A percentile compares a stretch with the other conserved stretches of the same genome.
Evolutionary conservation across 2,888 invertebrate genomes (phyloP).

Genomic region (Drosophila merina): DNA sequence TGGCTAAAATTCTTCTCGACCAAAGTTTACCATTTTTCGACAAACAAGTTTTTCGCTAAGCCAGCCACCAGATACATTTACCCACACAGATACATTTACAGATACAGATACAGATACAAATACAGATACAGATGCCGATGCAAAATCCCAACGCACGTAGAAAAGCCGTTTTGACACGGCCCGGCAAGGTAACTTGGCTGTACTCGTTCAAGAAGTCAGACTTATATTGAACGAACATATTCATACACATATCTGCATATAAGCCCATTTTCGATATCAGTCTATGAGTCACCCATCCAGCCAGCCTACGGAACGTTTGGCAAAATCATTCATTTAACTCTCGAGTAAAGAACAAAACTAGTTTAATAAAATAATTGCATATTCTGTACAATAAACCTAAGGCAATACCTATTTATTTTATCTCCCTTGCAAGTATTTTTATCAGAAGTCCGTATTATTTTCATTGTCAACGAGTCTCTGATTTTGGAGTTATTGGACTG

Average conservation of each 20-base stretch:
- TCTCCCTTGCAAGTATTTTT: not conserved
- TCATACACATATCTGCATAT: not conserved
- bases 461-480: not conserved
- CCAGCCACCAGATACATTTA: constrained; percentile 13
- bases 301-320: not conserved
- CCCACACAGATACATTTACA: constrained; percentile 1
- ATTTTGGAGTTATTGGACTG: not conserved
- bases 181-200: constrained; percentile 1
- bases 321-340: not conserved
- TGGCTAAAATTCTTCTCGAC: constrained; percentile 55
- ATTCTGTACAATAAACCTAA: not conserved
- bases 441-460: not conserved
- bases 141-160: constrained; percentile 11
- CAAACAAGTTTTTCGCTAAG: constrained; percentile 59
- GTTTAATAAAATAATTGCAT: not conserved
- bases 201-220: not conserved
- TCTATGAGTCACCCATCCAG: not conserved
- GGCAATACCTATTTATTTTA: not conserved
- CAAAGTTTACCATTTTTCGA: constrained; percentile 46
- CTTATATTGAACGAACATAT: not conserved
- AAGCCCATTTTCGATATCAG: not conserved
- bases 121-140: not conserved
- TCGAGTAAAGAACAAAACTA: not conserved
- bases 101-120: constrained; percentile 7
- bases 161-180: constrained; percentile 7